A percentile compares a stretch with the other conserved stretches of the same genome.
Conservation (phyloP, 2,113 vertebrate genomes). For the Crotalus viridis region DNA sequence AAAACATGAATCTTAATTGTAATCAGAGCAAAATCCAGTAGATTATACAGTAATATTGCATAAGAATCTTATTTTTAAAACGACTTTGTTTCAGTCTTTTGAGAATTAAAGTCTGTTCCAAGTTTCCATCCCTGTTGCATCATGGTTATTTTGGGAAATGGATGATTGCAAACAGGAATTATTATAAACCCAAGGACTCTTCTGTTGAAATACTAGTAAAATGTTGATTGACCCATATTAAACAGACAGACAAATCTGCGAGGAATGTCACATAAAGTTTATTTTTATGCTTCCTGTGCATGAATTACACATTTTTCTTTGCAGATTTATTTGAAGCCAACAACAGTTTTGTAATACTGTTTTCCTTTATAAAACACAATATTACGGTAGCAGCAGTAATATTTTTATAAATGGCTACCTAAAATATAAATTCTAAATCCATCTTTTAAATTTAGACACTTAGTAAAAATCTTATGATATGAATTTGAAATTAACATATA, state of each 20-base stretch:
- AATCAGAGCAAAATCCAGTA: slow-evolving; percentile 54
- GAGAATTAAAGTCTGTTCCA: slow-evolving; percentile 7
- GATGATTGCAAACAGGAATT: not conserved
- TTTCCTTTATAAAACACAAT: not conserved
- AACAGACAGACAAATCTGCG: not conserved
- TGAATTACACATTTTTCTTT: not conserved
- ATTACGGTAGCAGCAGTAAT: not conserved
- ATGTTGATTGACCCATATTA: not conserved
- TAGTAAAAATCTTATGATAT: not conserved
- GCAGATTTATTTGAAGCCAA: not conserved
- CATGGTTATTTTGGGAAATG: not conserved
- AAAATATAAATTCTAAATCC: not conserved
- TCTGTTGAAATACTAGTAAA: not conserved
- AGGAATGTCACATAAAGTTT: not conserved
- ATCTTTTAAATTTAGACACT: not conserved
- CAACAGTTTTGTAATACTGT: not conserved
- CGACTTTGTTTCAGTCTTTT: slow-evolving; percentile 42
- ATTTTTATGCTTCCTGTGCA: not conserved
- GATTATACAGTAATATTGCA: slow-evolving; percentile 20
- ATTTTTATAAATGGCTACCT: not conserved
- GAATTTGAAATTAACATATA: not conserved
- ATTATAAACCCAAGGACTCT: not conserved
- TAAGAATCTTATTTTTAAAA: slow-evolving; percentile 24
- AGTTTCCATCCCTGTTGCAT: slow-evolving; percentile 21
- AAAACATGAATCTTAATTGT: slow-evolving; percentile 52